Evolutionary conservation across 2,888 invertebrate species (phyloP).

Genomic region (Arge pagana): DNA sequence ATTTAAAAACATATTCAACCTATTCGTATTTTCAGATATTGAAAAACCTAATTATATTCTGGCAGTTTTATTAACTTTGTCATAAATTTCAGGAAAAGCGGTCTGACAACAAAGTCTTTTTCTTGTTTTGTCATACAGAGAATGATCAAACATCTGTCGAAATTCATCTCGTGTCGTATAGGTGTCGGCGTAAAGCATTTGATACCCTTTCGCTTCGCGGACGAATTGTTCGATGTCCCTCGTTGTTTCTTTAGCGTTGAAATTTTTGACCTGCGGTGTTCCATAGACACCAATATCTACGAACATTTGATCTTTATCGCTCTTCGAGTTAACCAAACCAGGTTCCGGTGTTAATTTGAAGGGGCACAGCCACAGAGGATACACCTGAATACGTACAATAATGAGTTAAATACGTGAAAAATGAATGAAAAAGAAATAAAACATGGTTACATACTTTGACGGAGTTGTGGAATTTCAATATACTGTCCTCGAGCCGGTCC

Average conservation of each 20-base stretch:
- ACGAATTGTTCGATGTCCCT: conserved; percentile 74
- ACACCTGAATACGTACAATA: conserved; percentile 62
- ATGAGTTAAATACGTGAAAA: not conserved
- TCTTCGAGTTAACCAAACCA: conserved; percentile 70
- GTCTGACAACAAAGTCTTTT: conserved; percentile 65
- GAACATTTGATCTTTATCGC: conserved; percentile 63
- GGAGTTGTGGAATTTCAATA: conserved; percentile 69
- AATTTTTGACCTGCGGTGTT: conserved; percentile 68
- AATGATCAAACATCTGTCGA: conserved; percentile 78
- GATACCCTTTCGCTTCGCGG: conserved; percentile 70
- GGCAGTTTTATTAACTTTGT: conserved; percentile 66
- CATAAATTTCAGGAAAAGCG: conserved; percentile 82
- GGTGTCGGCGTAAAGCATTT: conserved; percentile 85
- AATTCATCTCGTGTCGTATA: conserved; percentile 77
- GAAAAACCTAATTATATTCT: no score
- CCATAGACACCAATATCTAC: conserved; percentile 85
- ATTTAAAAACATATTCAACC: no score
- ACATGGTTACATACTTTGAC: conserved; percentile 61
- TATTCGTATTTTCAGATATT: no score
- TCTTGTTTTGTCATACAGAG: conserved; percentile 71
- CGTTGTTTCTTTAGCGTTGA: conserved; percentile 68
- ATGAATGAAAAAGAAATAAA: conserved; percentile 6
- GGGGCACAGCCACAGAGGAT: conserved; percentile 84
- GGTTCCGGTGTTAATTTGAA: conserved; percentile 72
- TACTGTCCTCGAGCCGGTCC: conserved; percentile 63